Evolutionary conservation across 2,888 invertebrate genomes (phyloP).

Genomic region (Ormyrus nitidulus): DNA sequence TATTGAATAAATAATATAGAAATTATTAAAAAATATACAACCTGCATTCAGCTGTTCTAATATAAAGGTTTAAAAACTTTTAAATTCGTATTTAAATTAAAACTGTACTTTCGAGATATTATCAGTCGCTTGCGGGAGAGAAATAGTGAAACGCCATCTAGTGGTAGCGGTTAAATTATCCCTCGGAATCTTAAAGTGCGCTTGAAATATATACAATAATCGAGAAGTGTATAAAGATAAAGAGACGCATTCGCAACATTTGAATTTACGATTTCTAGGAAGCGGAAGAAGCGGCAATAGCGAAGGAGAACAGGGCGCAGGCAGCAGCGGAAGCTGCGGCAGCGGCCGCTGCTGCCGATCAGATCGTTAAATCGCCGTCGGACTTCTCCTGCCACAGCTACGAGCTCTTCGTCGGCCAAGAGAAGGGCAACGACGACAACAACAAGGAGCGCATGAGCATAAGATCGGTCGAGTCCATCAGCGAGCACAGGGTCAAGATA

Average conservation of each 20-base stretch:
- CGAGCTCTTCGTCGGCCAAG: constrained; percentile 93
- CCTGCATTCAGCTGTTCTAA: too few relatives aligned
- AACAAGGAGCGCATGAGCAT: constrained; percentile 95
- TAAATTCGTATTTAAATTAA: background rate
- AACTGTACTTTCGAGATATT: too few relatives aligned
- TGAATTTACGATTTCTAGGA: constrained; percentile 78
- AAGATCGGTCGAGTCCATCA: constrained; percentile 91
- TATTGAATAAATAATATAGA: background rate
- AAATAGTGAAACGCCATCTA: too few relatives aligned
- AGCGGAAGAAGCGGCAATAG: constrained; percentile 89
- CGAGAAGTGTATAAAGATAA: background rate
- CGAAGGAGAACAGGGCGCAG: constrained; percentile 81
- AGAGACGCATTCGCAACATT: background rate
- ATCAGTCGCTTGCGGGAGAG: too few relatives aligned
- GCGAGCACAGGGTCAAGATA: constrained; percentile 81
- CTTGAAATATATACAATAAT: too few relatives aligned
- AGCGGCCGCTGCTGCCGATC: constrained; percentile 76
- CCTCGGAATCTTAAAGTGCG: too few relatives aligned
- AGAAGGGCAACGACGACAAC: constrained; percentile 91
- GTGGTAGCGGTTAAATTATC: too few relatives aligned
- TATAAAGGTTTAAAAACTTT: background rate
- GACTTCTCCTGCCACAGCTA: constrained; percentile 94
- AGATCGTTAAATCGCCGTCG: constrained; percentile 92
- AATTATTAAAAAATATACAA: too few relatives aligned
- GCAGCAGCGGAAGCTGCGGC: constrained; percentile 79